phyloP scores from a whole-genome alignment of 2,797 vertebrate genomes.

The Dipus sagitta region DNA sequence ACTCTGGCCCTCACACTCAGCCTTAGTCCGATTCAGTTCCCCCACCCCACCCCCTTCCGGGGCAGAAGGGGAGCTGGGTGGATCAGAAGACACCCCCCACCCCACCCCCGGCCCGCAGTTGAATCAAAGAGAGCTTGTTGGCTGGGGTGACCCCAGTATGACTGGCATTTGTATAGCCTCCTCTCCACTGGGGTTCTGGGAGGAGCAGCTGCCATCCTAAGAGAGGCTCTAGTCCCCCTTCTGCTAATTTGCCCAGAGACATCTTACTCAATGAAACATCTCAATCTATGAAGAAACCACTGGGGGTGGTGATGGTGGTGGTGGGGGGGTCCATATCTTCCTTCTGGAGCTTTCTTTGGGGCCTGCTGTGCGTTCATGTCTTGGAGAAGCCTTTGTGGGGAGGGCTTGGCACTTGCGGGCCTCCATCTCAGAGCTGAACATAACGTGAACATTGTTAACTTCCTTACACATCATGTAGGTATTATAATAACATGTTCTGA shows the following conservation, averaged over 20 bases:
- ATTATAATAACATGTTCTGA: slow-evolving; percentile 81
- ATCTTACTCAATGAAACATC: slow-evolving; percentile 4
- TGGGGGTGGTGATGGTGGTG: neutral
- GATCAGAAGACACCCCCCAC: neutral
- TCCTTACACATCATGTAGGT: slow-evolving; percentile 79
- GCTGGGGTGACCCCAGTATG: slow-evolving; percentile 12
- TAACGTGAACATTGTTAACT: slow-evolving; percentile 75
- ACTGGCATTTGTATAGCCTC: neutral
- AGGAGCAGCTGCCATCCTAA: slow-evolving; percentile 25
- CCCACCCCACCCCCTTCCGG: neutral
- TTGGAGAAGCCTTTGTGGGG: slow-evolving; percentile 22
- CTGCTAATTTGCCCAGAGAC: neutral
- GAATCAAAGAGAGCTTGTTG: slow-evolving; percentile 37
- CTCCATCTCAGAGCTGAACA: slow-evolving; percentile 63
- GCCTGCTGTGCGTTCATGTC: neutral
- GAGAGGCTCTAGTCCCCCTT: neutral
- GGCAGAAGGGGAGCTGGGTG: slow-evolving; percentile 35
- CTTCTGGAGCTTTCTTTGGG: slow-evolving; percentile 54
- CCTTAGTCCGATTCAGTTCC: slow-evolving; percentile 50
- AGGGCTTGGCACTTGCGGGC: neutral
- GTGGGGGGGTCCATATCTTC: neutral
- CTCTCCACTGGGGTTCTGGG: slow-evolving; percentile 3
- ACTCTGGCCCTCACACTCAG: slow-evolving; percentile 69
- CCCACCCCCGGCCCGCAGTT: neutral
- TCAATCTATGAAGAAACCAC: slow-evolving; percentile 73